phyloP scores from a whole-genome alignment of 1,140 invertebrate genomes.

The Matsumurasca onukii region DNA sequence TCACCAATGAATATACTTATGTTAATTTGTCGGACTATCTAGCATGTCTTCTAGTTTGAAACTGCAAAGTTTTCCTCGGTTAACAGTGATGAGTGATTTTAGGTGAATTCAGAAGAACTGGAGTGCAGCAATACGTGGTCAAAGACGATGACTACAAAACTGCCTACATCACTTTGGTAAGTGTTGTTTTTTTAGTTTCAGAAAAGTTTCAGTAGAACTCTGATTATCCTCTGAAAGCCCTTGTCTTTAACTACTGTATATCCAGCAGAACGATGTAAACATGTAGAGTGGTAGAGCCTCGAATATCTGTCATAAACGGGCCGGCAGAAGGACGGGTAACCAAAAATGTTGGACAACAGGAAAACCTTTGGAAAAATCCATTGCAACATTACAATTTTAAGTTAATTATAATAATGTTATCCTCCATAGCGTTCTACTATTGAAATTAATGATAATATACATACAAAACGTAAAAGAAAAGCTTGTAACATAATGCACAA shows the following conservation, averaged over 20 bases:
- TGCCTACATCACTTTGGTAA: slow-evolving; percentile 80
- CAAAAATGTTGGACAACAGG: neutral
- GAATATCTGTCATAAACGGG: neutral
- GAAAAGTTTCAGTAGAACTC: too few species aligned
- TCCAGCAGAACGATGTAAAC: neutral
- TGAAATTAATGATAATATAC: neutral
- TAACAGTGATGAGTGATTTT: too few species aligned
- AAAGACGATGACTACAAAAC: slow-evolving; percentile 85
- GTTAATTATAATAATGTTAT: too few species aligned
- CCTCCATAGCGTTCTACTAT: neutral
- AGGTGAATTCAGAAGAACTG: slow-evolving; percentile 35
- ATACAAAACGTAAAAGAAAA: neutral
- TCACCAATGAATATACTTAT: too few species aligned
- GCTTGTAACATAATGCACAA: neutral
- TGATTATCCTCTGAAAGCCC: neutral
- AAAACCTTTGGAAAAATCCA: neutral
- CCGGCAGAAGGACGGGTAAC: neutral
- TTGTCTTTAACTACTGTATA: neutral
- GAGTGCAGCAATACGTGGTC: slow-evolving; percentile 58
- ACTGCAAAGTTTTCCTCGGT: too few species aligned
- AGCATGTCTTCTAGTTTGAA: too few species aligned
- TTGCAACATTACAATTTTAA: too few species aligned
- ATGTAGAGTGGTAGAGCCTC: neutral
- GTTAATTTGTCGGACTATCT: too few species aligned
- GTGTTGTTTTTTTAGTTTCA: slow-evolving; percentile 39